These are phyloP conservation scores for Leptosomus discolor DNA, from an alignment of 2,113 vertebrate genomes.

Conservation along the genomic window DNA sequence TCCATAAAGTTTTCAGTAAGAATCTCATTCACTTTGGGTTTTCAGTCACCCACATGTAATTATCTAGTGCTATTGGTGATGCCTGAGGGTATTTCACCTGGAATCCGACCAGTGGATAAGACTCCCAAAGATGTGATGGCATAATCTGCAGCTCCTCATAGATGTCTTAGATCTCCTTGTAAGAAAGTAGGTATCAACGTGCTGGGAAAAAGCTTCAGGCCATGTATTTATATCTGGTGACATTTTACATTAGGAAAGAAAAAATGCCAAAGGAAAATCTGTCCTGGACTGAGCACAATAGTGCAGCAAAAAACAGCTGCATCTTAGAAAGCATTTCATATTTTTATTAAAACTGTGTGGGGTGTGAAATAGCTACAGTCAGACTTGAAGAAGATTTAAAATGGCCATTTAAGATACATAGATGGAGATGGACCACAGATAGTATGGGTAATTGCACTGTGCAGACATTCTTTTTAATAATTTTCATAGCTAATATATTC, in stretches of 20 bases:
- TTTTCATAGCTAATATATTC: background rate
- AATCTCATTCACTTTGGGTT: background rate
- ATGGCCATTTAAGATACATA: background rate
- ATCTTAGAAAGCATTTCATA: background rate
- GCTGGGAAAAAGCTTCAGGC: background rate
- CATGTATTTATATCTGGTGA: background rate
- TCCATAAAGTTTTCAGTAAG: background rate
- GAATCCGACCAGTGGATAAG: background rate
- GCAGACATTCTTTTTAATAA: background rate
- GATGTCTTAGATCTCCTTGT: background rate
- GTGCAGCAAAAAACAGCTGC: background rate
- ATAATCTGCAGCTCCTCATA: background rate
- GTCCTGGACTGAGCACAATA: background rate
- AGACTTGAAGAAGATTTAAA: background rate
- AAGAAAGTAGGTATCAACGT: background rate
- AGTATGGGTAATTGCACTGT: background rate
- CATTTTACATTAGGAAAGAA: background rate
- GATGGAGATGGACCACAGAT: background rate
- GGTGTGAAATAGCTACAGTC: background rate
- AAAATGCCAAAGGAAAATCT: background rate
- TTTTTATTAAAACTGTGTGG: background rate
- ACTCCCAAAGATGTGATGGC: background rate
- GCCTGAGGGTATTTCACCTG: background rate
- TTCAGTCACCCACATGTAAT: background rate
- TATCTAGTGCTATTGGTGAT: background rate